Percentiles rank a stretch among this genome's conserved stretches.
Evolutionary conservation across 2,797 vertebrate species (phyloP).

Genomic region (Pempheris klunzingeri): DNA sequence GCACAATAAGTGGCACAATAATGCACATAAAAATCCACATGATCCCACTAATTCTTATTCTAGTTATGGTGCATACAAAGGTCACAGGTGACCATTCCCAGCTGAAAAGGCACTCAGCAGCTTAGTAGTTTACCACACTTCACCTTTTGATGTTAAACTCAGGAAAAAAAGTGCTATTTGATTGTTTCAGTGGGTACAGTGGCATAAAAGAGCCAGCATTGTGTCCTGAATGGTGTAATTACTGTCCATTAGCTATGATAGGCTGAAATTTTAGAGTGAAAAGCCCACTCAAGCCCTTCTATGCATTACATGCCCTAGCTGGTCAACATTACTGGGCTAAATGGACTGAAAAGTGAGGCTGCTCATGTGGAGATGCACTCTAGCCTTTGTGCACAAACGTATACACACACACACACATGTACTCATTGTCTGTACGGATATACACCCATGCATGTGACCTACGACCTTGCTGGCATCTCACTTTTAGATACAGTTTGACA

Average conservation of each 20-base stretch:
- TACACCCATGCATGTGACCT: conserved; percentile 25
- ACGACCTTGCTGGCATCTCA: conserved; percentile 1
- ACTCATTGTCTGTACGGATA: neutral
- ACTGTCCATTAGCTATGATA: conserved; percentile 60
- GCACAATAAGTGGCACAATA: neutral
- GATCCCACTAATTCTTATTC: neutral
- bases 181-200: conserved; percentile 20
- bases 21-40: neutral
- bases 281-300: conserved; percentile 39
- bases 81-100: neutral
- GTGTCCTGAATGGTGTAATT: conserved; percentile 53
- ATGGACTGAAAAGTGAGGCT: conserved; percentile 53
- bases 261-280: conserved; percentile 38
- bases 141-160: conserved; percentile 12
- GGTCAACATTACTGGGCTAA: conserved; percentile 48
- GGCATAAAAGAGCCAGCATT: conserved; percentile 24
- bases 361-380: conserved; percentile 26
- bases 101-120: neutral
- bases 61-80: neutral
- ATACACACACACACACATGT: conserved; percentile 6
- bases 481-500: conserved; percentile 13
- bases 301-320: conserved; percentile 36
- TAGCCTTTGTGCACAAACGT: conserved; percentile 4
- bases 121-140: conserved; percentile 24
- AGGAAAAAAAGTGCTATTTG: neutral